A percentile compares a stretch with the other conserved stretches of the same genome.
phyloP scores from a whole-genome alignment of 2,888 invertebrate genomes.

The Pyrochroa serraticornis region DNA sequence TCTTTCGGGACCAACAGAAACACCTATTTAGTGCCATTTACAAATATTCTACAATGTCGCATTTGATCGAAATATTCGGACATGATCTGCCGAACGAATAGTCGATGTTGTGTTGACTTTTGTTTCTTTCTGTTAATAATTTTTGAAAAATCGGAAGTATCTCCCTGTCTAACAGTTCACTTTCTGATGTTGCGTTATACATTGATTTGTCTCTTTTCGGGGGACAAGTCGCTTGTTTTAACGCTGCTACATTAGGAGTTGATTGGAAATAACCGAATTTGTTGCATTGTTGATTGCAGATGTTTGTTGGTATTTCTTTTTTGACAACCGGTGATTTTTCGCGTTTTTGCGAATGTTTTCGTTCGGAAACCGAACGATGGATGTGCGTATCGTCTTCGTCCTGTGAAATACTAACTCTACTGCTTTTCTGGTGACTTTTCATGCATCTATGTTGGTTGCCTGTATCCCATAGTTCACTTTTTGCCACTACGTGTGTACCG shows the following conservation, averaged over 20 bases:
- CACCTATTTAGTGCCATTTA: conserved; percentile 57
- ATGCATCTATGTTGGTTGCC: conserved; percentile 55
- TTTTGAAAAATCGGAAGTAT: conserved; percentile 92
- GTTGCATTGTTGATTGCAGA: conserved; percentile 55
- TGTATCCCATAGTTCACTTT: conserved; percentile 59
- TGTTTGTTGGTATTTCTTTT: conserved; percentile 38
- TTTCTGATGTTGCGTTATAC: conserved; percentile 82
- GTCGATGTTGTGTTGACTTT: conserved; percentile 68
- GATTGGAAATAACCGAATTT: conserved; percentile 65
- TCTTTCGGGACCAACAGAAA: conserved; percentile 1
- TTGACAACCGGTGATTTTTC: conserved; percentile 47
- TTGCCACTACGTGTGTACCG: conserved; percentile 57
- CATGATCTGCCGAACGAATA: conserved; percentile 84
- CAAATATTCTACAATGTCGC: conserved; percentile 94
- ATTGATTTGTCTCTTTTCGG: conserved; percentile 52
- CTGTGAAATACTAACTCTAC: conserved; percentile 48
- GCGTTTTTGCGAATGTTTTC: conserved; percentile 51
- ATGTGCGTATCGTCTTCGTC: conserved; percentile 54
- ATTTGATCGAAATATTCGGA: conserved; percentile 93
- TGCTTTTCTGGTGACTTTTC: conserved; percentile 53
- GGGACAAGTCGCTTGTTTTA: conserved; percentile 37
- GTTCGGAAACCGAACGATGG: conserved; percentile 55
- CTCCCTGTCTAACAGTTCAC: conserved; percentile 80
- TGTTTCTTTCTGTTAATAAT: conserved; percentile 82
- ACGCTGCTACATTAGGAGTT: conserved; percentile 66